Evolutionary conservation across 2,113 vertebrate species (phyloP).

Genomic region (Sakesphorus luctuosus): DNA sequence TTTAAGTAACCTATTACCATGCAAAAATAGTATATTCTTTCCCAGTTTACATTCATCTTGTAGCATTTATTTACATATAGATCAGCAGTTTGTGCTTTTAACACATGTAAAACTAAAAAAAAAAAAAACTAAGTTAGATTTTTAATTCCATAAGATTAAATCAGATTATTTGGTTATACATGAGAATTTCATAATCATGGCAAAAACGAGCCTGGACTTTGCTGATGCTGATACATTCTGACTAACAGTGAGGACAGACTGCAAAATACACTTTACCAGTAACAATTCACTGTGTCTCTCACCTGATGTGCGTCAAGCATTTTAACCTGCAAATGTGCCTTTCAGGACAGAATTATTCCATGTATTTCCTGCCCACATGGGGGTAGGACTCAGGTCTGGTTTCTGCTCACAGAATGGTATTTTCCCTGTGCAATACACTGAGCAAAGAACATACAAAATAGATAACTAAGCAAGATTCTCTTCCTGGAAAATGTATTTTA

Average conservation of each 20-base stretch:
- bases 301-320: neutral
- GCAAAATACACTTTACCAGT: neutral
- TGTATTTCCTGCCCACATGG: neutral
- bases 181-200: slow-evolving; percentile 22
- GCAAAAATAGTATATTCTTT: slow-evolving; percentile 77
- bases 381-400: neutral
- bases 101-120: slow-evolving; percentile 50
- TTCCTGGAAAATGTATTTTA: neutral
- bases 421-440: neutral
- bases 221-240: neutral
- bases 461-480: neutral
- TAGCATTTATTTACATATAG: slow-evolving; percentile 72
- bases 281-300: neutral
- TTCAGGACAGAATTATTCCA: neutral
- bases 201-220: slow-evolving; percentile 10
- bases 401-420: neutral
- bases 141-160: slow-evolving; percentile 43
- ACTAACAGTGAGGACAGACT: neutral
- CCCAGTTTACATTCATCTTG: slow-evolving; percentile 76
- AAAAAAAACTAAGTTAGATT: slow-evolving; percentile 15
- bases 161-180: slow-evolving; percentile 12
- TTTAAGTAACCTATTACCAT: slow-evolving; percentile 71
- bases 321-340: neutral
- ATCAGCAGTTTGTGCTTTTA: slow-evolving; percentile 74
- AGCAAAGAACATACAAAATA: neutral